Conservation (phyloP, 1,140 invertebrate genomes). For the Drosophila lacteicornis region DNA sequence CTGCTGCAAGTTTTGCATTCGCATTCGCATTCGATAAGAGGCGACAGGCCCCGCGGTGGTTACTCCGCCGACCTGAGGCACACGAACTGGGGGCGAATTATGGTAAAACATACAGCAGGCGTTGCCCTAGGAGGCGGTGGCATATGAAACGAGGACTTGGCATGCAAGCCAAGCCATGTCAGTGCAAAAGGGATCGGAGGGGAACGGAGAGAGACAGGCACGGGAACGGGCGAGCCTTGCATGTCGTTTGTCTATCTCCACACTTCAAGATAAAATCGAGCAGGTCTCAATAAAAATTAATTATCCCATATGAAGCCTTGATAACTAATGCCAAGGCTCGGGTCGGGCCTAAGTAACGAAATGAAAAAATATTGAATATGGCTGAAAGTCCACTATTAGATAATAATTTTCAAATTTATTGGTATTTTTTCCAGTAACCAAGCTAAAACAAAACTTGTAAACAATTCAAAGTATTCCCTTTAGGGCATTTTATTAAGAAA, state of each 20-base stretch:
- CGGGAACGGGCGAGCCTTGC: slow-evolving; percentile 13
- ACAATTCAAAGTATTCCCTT: too few species aligned
- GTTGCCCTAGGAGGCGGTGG: slow-evolving; percentile 45
- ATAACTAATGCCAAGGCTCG: not conserved
- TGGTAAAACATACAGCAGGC: slow-evolving; percentile 74
- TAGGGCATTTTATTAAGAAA: too few species aligned
- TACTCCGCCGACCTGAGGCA: slow-evolving; percentile 31
- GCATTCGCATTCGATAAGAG: slow-evolving; percentile 59
- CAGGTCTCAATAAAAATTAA: not conserved
- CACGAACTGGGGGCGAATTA: slow-evolving; percentile 71
- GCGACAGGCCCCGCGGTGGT: slow-evolving; percentile 61
- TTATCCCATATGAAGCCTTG: not conserved
- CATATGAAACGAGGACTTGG: slow-evolving; percentile 69
- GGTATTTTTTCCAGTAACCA: too few species aligned
- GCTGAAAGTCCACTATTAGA: too few species aligned
- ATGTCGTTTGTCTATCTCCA: slow-evolving; percentile 32
- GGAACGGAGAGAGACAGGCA: slow-evolving; percentile 20
- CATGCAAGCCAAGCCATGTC: slow-evolving; percentile 56
- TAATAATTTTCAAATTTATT: too few species aligned
- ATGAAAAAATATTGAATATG: too few species aligned
- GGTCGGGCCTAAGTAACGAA: not conserved
- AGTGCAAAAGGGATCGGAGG: slow-evolving; percentile 11
- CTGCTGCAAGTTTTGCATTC: slow-evolving; percentile 66
- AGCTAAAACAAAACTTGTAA: too few species aligned
- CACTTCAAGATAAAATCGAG: slow-evolving; percentile 30